Evolutionary conservation across 2,888 invertebrate genomes (phyloP), one percentile per base, ranked within the genome.

Genomic region (Aethes cnicana): DNA sequence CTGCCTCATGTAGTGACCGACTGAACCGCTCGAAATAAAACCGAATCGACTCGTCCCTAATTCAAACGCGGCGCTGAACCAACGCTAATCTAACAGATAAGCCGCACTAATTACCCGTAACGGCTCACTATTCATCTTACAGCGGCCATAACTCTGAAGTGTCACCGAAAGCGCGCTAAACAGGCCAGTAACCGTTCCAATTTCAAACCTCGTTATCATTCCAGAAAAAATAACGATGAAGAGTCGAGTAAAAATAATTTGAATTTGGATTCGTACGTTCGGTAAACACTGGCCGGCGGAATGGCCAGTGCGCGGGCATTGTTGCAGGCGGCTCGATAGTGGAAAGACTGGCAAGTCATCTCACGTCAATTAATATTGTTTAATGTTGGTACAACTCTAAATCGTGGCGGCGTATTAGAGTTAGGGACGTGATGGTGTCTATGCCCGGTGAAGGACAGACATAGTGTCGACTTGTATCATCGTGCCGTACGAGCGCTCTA

Each of bases 331-430:
- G 73, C 69, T 47, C 61, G 59, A 56, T 66, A 72, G 64, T 63
- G 85, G 81, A 77, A 81, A 81, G 72, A 87, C 88, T 63, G 85
- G 81, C 77, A 81, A 81, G 72, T 88, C 88, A 88, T 78, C 72
- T 64, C 61, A 64, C 66, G 62, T 78, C 81, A 79, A 87, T 87
- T 86, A 87, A 88, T 88, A 85, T 82, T 81, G 77, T 81, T 86
- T 83, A 85, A 81, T 79, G 75, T 70, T 70, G 23, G 39, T 76
- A 77, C 50, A 37, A 44, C 52, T 78, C 77, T 78, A 75, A 76
- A 78, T 75, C 74, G 74, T 72, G 76, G 64, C 74, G 72, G 74
- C 73, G 76, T 81, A 80, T 78, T 81, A 80, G 77, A 78, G 80
- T 81, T 79, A 80, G 67, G 77, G 71, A 71, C 72, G 72, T 76